Percentiles rank a stretch among this genome's conserved stretches.
These are phyloP conservation scores for Sebastes miniatus DNA, from an alignment of 2,797 vertebrate species.

Conservation along the genomic window DNA sequence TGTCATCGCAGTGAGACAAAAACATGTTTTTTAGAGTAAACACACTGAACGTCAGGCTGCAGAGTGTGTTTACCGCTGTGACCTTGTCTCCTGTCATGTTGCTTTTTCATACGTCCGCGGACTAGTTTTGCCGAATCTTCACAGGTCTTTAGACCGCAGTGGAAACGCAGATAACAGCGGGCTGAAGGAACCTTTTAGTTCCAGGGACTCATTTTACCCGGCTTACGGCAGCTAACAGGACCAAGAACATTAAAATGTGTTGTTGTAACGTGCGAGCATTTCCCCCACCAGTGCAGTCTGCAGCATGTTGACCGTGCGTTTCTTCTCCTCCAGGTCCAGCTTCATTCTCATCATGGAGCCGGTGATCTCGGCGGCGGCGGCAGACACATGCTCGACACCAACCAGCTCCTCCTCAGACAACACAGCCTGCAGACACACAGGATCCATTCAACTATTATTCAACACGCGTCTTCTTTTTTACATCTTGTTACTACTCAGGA, in stretches of 20 bases:
- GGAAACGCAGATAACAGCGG: too few species aligned
- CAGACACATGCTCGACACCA: constrained; percentile 82
- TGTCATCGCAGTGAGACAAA: too few species aligned
- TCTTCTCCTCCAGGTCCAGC: constrained; percentile 94
- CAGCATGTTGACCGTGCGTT: constrained; percentile 85
- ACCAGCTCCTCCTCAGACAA: constrained; percentile 85
- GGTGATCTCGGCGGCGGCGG: constrained; percentile 85
- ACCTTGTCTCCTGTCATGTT: too few species aligned
- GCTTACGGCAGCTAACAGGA: background rate
- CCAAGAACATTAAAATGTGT: background rate
- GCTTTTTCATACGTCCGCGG: too few species aligned
- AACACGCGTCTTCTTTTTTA: background rate
- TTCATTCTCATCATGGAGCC: constrained; percentile 87
- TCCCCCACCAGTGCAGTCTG: constrained; percentile 88
- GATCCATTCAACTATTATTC: background rate
- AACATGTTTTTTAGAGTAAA: too few species aligned
- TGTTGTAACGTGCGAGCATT: background rate
- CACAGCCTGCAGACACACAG: constrained; percentile 69
- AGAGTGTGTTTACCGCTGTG: too few species aligned
- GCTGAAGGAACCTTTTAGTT: too few species aligned
- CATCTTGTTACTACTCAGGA: background rate
- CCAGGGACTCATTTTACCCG: too few species aligned
- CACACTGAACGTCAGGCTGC: too few species aligned
- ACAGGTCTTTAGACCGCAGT: too few species aligned
- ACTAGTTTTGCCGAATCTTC: too few species aligned